These are phyloP conservation scores for Cranoglanis bouderius DNA, from an alignment of 2,113 vertebrate species.

Conservation along the genomic window DNA sequence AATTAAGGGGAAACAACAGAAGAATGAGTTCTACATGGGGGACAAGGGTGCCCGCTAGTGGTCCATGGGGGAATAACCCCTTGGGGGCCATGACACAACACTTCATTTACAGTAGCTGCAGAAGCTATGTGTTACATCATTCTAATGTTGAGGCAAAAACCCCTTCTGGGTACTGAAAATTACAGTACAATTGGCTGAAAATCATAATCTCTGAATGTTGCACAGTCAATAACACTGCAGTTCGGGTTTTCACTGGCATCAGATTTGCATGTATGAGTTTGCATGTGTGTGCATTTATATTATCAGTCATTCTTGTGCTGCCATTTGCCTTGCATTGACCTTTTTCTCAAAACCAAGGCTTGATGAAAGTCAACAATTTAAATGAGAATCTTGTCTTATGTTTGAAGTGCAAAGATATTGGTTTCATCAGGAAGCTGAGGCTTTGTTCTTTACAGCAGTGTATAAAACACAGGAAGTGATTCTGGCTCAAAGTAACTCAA, in stretches of 20 bases:
- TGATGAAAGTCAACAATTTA: too few relatives aligned
- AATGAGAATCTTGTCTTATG: background rate
- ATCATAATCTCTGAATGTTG: background rate
- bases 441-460: background rate
- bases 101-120: too few relatives aligned
- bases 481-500: background rate
- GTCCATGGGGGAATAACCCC: too few relatives aligned
- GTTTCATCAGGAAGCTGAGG: background rate
- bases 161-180: background rate
- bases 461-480: background rate
- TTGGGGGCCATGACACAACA: too few relatives aligned
- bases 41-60: too few relatives aligned
- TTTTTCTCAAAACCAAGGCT: background rate
- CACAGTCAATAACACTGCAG: background rate
- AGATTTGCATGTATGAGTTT: slow-evolving; percentile 18
- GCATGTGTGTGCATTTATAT: background rate
- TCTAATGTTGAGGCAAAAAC: background rate
- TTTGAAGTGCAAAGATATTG: background rate
- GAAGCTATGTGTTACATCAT: background rate
- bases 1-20: too few relatives aligned
- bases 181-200: background rate
- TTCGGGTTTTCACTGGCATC: background rate
- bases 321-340: background rate
- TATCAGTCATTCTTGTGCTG: background rate
- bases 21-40: too few relatives aligned